Evolutionary conservation across 2,797 vertebrate genomes (phyloP), one percentile per base, ranked within the genome.

Genomic region (Margarornis squamiger): DNA sequence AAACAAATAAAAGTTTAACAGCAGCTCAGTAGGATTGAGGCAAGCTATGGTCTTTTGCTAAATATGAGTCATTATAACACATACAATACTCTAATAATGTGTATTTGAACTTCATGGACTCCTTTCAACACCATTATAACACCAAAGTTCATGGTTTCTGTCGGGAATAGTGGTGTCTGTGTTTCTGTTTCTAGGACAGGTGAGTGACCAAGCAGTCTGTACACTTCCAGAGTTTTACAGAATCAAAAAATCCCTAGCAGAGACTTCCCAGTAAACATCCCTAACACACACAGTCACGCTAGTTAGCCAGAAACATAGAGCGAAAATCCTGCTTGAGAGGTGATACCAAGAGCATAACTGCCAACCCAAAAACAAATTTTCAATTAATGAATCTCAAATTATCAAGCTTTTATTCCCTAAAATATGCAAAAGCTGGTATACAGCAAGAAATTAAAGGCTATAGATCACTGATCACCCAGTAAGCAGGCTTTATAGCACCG

Each of bases 1-100:
- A 81, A 86, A 88, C 54, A 81, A 93, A 88, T 23, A 81, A 61
- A 90, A 90, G 55, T 78, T 92, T 88, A 94, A 88, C 88, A 95
- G 22, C 58, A 87, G 76, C 65, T 73, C 27, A 10, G 58, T 11
- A 80, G 71, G 49, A 88, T 0, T 73, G 52, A 88, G 45, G 74
- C 23, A 91, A 91, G 52, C 27, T 79, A 96, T 3, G 18, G 34
- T 30, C 67, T 86, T 94, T 65, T 71, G 26, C 73, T 91, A 81
- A 93, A 61, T 77, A 74, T 45, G 86, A 91, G 21, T 65, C 62
- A 49, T 38, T 74, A 18, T 38, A 93, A 87, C 24, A 48, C 34
- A 86, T 23, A 75, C 59, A 95, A 73, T 34, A 57, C 48, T 55
- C 48, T 81, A 79, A 26, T 34, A 88, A 76, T 0, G 0, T 13